phyloP scores from a whole-genome alignment of 2,797 vertebrate genomes.

The Fratercula arctica region DNA sequence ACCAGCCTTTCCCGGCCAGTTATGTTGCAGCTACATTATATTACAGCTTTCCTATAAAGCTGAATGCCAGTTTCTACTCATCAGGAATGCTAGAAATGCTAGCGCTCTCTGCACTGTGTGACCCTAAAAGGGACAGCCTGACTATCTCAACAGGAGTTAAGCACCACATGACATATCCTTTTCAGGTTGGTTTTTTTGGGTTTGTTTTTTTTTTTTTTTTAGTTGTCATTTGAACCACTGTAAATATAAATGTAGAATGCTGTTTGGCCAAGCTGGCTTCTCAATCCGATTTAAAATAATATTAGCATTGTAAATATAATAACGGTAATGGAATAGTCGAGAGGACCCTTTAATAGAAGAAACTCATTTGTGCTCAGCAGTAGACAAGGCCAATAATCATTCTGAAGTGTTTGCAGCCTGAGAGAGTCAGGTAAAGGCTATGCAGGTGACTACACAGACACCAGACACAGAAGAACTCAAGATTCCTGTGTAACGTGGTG shows the following conservation, averaged over 20 bases:
- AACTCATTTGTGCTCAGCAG: neutral
- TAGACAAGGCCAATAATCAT: neutral
- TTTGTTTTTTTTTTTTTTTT: no score
- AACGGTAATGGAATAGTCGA: neutral
- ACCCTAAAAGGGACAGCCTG: neutral
- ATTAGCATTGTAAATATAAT: neutral
- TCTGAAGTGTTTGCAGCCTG: neutral
- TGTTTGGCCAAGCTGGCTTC: neutral
- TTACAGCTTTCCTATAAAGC: neutral
- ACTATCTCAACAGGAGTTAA: neutral
- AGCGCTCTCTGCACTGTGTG: neutral
- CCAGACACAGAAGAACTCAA: neutral
- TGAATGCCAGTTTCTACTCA: neutral
- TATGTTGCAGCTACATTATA: neutral
- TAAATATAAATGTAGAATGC: neutral
- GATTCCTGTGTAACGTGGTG: neutral
- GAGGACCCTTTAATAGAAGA: neutral
- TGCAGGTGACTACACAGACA: fast-evolving
- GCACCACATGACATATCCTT: neutral
- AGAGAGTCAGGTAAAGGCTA: neutral
- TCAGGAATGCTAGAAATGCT: neutral
- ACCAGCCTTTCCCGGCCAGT: neutral
- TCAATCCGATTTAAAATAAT: neutral
- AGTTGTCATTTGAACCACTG: neutral
- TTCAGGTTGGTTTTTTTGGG: no score